A percentile compares a stretch with the other conserved stretches of the same genome.
Conservation (phyloP, 2,888 invertebrate species). For the Drosophila recens region DNA sequence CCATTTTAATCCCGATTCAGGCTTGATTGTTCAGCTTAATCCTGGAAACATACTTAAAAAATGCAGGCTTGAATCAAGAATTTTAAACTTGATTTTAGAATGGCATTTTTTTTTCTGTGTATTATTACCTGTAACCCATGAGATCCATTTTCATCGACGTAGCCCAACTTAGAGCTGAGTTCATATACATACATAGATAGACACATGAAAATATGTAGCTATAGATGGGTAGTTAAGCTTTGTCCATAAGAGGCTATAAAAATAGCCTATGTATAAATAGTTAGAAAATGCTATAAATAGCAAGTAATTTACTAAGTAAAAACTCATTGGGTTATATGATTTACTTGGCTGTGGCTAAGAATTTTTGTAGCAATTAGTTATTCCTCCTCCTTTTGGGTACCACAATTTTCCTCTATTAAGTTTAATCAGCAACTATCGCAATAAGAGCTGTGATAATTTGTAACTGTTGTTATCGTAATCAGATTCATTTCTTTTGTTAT, state of each 20-base stretch:
- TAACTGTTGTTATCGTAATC: conserved; percentile 49
- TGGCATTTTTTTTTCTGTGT: too few species aligned
- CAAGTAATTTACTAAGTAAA: background rate
- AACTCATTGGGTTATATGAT: background rate
- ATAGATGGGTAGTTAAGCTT: too few species aligned
- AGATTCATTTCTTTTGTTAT: conserved; percentile 22
- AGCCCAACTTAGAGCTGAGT: too few species aligned
- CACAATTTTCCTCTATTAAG: background rate
- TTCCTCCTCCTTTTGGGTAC: background rate
- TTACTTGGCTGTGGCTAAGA: background rate
- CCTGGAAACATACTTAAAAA: too few species aligned
- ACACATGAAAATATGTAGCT: too few species aligned
- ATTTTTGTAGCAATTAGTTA: background rate
- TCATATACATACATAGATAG: too few species aligned
- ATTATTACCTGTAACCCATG: too few species aligned
- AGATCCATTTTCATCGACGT: too few species aligned
- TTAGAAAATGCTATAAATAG: background rate
- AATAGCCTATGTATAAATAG: background rate
- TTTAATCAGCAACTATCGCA: conserved; percentile 22
- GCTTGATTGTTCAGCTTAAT: too few species aligned
- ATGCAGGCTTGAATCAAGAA: too few species aligned
- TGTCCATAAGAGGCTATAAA: background rate
- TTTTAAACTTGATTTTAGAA: too few species aligned
- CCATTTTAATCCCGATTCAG: too few species aligned
- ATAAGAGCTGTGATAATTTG: conserved; percentile 50